A percentile compares a stretch with the other conserved stretches of the same genome.
Evolutionary conservation across 2,888 invertebrate genomes (phyloP).

Genomic region (Orchesella flavescens): DNA sequence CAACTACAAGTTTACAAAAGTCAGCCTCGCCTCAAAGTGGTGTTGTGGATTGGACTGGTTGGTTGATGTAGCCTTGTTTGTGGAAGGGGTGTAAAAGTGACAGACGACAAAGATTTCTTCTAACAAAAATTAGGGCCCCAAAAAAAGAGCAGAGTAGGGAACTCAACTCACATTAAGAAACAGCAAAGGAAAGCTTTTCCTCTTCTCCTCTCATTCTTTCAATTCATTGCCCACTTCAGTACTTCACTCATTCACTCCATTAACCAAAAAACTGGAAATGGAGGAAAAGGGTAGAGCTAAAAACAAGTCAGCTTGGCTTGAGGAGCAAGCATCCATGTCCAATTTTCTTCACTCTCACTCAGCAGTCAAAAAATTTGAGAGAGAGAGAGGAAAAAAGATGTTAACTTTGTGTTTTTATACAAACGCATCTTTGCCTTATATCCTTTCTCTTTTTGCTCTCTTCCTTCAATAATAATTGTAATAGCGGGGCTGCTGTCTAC

Average conservation of each 20-base stretch:
- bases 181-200: neutral
- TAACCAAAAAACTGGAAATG: slow-evolving; percentile 15
- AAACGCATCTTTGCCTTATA: neutral
- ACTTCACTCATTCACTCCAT: slow-evolving; percentile 49
- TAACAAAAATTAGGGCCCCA: neutral
- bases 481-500: slow-evolving; percentile 24
- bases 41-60: neutral
- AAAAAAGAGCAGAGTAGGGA: neutral
- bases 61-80: neutral
- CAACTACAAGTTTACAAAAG: no score
- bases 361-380: neutral
- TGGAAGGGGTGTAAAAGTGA: neutral
- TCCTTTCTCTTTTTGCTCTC: neutral
- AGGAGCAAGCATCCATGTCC: slow-evolving; percentile 43
- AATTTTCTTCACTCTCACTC: slow-evolving; percentile 33
- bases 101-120: neutral
- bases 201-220: slow-evolving; percentile 30
- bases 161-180: neutral
- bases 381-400: slow-evolving; percentile 3
- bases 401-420: neutral
- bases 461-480: slow-evolving; percentile 40
- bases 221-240: slow-evolving; percentile 40
- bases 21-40: no score
- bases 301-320: slow-evolving; percentile 11
- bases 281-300: neutral